Base-by-base conservation (phyloP, 2,888 invertebrate species). In the Iphiclides podalirius region DNA sequence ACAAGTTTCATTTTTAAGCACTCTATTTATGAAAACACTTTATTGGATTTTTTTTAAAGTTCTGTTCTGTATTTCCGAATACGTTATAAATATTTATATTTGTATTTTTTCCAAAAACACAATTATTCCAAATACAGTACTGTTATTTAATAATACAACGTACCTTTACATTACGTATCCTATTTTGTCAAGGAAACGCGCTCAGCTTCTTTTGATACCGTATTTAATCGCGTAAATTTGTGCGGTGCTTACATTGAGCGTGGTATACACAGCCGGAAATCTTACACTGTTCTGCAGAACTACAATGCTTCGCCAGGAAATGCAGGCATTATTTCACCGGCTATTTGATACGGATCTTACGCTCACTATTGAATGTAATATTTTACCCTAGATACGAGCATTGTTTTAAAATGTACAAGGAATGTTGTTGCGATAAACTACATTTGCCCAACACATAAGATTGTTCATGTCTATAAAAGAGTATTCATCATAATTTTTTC, bases 271-370 rank as follows among this genome's bases (percentile, higher is more conserved):
- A 35, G 15, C 40, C 45, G 45, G 45, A 50, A 50, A 45, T 40
- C 45, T 45, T 45, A 50, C 40, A 20, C 28, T 40, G 36, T 37
- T 42, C 35, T 41, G 4, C 13, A 26, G 33, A 45, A 39, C 28
- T 40, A 50, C 45, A 40, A 40, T 39, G 28, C 45, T 45, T 8
- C 42, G 52, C 64, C 67, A 67, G 73, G 73, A 75, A 73, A 69
- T 58, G 52, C 60, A 53, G 60, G 57, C 70, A 64, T 69, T 49
- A 73, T 63, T 72, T 72, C 62, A 67, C 62, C 47, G 49, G 60
- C 61, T 70, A 69, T 69, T 67, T 61, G 64, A 67, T 66, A 66
- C 64, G 66, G 67, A 70, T 59, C 55, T 63, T 55, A 35, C 40
- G 31, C 43, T 38, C 23, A 16, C n/a, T 41, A 45, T 42, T 28